Base-by-base conservation (phyloP, 2,113 vertebrate species). In the Coptodon bakossiorum region DNA sequence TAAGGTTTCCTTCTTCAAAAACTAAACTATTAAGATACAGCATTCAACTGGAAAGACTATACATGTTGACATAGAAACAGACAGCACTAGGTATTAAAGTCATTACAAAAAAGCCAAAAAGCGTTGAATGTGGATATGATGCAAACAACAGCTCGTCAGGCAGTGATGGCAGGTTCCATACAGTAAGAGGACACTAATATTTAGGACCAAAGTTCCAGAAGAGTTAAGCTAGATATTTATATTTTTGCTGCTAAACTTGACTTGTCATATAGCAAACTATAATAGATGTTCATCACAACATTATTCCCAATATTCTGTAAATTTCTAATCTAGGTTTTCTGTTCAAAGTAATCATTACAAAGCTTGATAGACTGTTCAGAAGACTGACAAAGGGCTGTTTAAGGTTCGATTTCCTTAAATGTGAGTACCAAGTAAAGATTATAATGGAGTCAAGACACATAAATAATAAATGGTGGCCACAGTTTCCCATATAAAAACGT, bases 401-500 rank as follows among this genome's bases (percentile, higher is more conserved):
- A 63, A 63, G 17, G 17, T 59, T 16, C 17, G 4, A 76, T 84
- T 88, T 54, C 73, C 19, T 80, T 89, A 83, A 82, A 86, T 87
- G 50, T 89, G 56, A 68, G 29, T 63, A 27, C 54, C n/a, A 88
- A 31, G 80, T 81, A 63, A 71, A 82, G 34, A 84, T 81, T 63
- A 88, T 66, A 59, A 80, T 86, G 66, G 52, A 86, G 31, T 71
- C 57, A 85, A 86, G 52, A 91, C 76, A 89, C 68, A 90, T 38
- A 86, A 88, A 94, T 73, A 88, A 87, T 27, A 85, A 84, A 88
- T 82, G 79, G 68, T 89, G 84, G 85, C 81, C 87, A 90, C 66
- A 82, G 31, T 90, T 90, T 88, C 66, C 71, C 54, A 90, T 90
- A 91, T 87, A 90, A 90, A 88, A 92, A 85, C 1, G 52, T 91